phyloP scores from a whole-genome alignment of 2,797 vertebrate species.

The Takifugu rubripes region DNA sequence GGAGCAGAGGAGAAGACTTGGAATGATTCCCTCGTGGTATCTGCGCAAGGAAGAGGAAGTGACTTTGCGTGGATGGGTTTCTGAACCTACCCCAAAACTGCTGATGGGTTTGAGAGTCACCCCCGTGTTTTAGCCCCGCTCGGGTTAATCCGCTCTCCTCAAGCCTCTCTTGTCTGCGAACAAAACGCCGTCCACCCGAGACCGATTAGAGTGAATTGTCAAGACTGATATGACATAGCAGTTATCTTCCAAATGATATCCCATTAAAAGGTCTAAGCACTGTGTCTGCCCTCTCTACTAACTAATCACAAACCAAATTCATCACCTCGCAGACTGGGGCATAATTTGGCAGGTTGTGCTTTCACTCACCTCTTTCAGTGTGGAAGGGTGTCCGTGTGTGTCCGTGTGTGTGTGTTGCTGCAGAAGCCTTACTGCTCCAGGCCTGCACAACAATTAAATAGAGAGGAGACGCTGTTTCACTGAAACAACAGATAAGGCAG shows the following conservation, averaged over 20 bases:
- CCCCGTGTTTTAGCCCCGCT: too few species aligned
- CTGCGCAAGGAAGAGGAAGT: conserved; percentile 5
- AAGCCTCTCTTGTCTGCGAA: conserved; percentile 47
- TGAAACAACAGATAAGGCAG: conserved; percentile 49
- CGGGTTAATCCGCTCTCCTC: conserved; percentile 9
- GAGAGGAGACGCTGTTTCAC: conserved; percentile 37
- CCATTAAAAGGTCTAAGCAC: conserved; percentile 68
- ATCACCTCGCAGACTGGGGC: conserved; percentile 60
- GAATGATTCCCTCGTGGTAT: conserved; percentile 42
- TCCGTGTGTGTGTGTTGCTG: conserved; percentile 10
- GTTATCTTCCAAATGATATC: conserved; percentile 73
- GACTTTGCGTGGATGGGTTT: conserved; percentile 4
- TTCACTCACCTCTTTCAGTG: conserved; percentile 25
- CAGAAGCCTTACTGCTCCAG: conserved; percentile 50
- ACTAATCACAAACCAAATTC: conserved; percentile 66
- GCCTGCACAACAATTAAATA: conserved; percentile 58
- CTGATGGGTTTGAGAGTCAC: too few species aligned
- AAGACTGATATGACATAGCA: conserved; percentile 70
- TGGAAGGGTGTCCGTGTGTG: conserved; percentile 7
- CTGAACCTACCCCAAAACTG: too few species aligned
- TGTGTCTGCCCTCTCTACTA: conserved; percentile 58
- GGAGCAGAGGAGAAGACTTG: conserved; percentile 43
- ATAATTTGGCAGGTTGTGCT: conserved; percentile 46
- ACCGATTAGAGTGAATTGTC: conserved; percentile 75
- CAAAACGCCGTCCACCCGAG: conserved; percentile 56